These are phyloP conservation scores for Brenthis hecate DNA, from an alignment of 2,888 invertebrate species.

Conservation along the genomic window DNA sequence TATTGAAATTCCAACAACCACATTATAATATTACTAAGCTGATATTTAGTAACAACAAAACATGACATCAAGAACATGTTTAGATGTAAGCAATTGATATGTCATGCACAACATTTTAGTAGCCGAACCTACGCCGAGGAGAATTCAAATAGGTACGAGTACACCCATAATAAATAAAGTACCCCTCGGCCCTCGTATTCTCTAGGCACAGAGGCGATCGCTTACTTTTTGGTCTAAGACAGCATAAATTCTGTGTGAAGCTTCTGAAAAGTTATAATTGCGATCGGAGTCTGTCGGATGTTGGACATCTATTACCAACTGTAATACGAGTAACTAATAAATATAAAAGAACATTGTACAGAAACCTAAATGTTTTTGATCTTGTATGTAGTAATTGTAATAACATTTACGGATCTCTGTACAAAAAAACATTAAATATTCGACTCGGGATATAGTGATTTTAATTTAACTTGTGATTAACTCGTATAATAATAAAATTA, in stretches of 20 bases:
- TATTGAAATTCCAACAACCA: slow-evolving; percentile 38
- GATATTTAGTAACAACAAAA: slow-evolving; percentile 20
- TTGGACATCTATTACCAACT: too few relatives aligned
- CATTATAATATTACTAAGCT: slow-evolving; percentile 31
- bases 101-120: slow-evolving; percentile 49
- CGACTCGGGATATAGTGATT: not conserved
- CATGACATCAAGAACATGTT: slow-evolving; percentile 36
- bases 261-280: too few relatives aligned
- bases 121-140: slow-evolving; percentile 7
- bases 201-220: slow-evolving; percentile 4
- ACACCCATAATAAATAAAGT: not conserved
- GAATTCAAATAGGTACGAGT: not conserved
- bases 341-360: too few relatives aligned
- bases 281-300: too few relatives aligned
- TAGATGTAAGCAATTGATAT: slow-evolving; percentile 52
- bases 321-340: too few relatives aligned
- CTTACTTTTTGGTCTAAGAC: not conserved
- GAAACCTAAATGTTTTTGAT: too few relatives aligned
- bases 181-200: not conserved
- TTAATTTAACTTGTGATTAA: not conserved
- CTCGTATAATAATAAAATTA: not conserved
- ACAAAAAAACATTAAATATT: not conserved
- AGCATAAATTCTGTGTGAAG: too few relatives aligned
- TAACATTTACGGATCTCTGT: too few relatives aligned
- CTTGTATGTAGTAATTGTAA: too few relatives aligned